Base-by-base conservation (phyloP, 2,888 invertebrate genomes). In the Selenia dentaria region DNA sequence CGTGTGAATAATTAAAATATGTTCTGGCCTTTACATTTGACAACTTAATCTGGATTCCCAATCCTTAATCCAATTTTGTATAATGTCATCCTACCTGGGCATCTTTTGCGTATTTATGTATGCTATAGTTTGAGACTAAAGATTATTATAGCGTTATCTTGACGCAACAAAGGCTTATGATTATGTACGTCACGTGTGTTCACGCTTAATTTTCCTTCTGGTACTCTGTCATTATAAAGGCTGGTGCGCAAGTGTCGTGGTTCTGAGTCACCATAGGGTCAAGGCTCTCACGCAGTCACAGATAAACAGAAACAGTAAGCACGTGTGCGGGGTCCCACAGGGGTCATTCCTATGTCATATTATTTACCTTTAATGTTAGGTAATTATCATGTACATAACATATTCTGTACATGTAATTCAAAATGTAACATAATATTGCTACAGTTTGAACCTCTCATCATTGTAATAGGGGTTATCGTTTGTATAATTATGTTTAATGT, bases 191-290 rank as follows among this genome's bases (percentile, higher is more conserved):
- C 64, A 66, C 61, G 67, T 59, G 56, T 62, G 43, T 49, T 33
- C 49, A 56, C 64, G 54, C 6, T 45, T 57, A 57, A 56, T 54
- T 58, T 74, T 70, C 72, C 71, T 71, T 66, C 62, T 60, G 51
- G 59, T 61, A 54, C 46, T 50, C 49, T 51, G 54, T 57, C 51
- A 44, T 52, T 51, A 51, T 59, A 57, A 63, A 72, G 73, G 70
- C 62, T 64, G 55, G 49, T 62, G 64, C n/a, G 52, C 58, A 61
- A 60, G 70, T 69, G 56, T 64, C 60, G 54, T 40, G 46, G 53
- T 55, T 62, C 57, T 74, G 70, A 75, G 59, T 75, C 71, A 70
- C 55, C 36, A 53, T 51, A 74, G 68, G 77, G 75, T 77, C 79
- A 77, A 74, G 80, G 76, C 47, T 47, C 20, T 10, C 41, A 44